Evolutionary conservation across 2,113 vertebrate species (phyloP).

Genomic region (Cryptotis parvus): DNA sequence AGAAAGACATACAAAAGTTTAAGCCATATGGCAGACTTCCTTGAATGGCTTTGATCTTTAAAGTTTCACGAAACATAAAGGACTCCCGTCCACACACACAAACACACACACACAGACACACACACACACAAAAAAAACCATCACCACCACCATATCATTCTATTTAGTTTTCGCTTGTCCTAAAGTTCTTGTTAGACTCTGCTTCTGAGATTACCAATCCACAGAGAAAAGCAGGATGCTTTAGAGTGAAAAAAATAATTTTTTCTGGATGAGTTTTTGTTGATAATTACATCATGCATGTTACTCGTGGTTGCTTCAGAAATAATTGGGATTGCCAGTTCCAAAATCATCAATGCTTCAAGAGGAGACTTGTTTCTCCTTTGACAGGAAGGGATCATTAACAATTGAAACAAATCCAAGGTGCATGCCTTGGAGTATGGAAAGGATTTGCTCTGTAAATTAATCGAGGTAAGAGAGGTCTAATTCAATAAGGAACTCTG

Average conservation of each 20-base stretch:
- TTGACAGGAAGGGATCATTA: conserved; percentile 10
- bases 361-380: not conserved
- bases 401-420: conserved; percentile 19
- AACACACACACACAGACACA: too few relatives aligned
- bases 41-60: conserved; percentile 42
- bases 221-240: not conserved
- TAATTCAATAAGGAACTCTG: conserved; percentile 39
- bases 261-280: conserved; percentile 9
- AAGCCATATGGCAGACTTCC: conserved; percentile 50
- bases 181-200: not conserved
- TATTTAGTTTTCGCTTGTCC: not conserved
- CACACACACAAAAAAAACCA: too few relatives aligned
- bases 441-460: conserved; percentile 26
- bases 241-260: not conserved
- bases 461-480: conserved; percentile 33
- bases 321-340: not conserved
- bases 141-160: not conserved
- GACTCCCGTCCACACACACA: too few relatives aligned
- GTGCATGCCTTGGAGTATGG: not conserved
- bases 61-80: conserved; percentile 13
- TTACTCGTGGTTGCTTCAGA: not conserved
- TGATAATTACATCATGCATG: not conserved
- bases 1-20: not conserved
- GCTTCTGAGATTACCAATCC: not conserved
- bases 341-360: not conserved